Conservation (phyloP, 1,140 invertebrate species). For the Orussus abietinus region DNA sequence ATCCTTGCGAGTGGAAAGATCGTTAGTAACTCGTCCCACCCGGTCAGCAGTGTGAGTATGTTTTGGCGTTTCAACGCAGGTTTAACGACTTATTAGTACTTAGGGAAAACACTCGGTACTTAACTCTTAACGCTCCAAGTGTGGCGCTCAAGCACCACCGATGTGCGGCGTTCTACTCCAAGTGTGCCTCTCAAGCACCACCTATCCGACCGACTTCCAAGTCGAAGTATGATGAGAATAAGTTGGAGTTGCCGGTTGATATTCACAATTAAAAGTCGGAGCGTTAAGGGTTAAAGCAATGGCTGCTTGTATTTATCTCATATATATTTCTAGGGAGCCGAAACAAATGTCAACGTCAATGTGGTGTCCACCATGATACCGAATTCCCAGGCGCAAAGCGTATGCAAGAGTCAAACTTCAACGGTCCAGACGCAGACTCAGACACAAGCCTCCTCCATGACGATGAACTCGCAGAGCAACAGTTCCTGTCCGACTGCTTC, state of each 20-base stretch:
- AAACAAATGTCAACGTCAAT: slow-evolving; percentile 32
- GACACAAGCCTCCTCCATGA: slow-evolving; percentile 23
- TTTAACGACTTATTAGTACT: too few relatives aligned
- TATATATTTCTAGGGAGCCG: slow-evolving; percentile 28
- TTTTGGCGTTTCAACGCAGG: too few relatives aligned
- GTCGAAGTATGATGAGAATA: too few relatives aligned
- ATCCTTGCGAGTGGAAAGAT: slow-evolving; percentile 57
- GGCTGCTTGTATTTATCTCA: slow-evolving; percentile 2
- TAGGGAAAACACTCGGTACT: too few relatives aligned
- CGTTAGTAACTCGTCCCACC: slow-evolving; percentile 41
- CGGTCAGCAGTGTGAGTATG: slow-evolving; percentile 35
- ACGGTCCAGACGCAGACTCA: slow-evolving; percentile 46
- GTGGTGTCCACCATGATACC: slow-evolving; percentile 31
- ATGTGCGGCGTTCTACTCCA: too few relatives aligned
- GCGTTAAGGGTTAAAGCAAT: too few relatives aligned
- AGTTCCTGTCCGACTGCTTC: slow-evolving; percentile 27
- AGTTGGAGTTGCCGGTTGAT: too few relatives aligned
- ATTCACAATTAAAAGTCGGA: too few relatives aligned
- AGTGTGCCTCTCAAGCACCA: too few relatives aligned
- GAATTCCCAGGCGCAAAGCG: slow-evolving; percentile 33
- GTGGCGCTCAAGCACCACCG: too few relatives aligned
- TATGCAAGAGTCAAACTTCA: slow-evolving; percentile 45
- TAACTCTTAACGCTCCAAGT: too few relatives aligned
- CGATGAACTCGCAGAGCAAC: slow-evolving; percentile 31
- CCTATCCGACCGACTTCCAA: too few relatives aligned